These are phyloP conservation scores for Platycheirus rosarum DNA, from an alignment of 2,888 invertebrate species.

Conservation along the genomic window DNA sequence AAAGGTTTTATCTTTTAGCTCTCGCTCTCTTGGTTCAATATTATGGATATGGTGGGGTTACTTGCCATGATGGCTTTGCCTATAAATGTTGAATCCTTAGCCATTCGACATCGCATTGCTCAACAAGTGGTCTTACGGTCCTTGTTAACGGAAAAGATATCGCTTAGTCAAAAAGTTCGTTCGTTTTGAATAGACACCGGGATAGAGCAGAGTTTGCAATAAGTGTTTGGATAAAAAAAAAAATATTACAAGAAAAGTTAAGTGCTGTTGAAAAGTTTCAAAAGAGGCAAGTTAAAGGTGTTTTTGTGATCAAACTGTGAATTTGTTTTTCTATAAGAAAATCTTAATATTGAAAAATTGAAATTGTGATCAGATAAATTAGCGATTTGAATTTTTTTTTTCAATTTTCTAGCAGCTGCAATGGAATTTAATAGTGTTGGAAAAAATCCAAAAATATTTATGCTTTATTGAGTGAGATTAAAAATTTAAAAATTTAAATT, in stretches of 20 bases:
- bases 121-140: conserved; percentile 80
- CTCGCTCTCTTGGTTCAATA: conserved; percentile 13
- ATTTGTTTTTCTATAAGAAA: no score
- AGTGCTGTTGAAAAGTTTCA: conserved; percentile 16
- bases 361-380: no score
- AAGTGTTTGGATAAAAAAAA: conserved; percentile 7
- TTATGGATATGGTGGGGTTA: conserved; percentile 16
- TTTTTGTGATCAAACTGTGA: neutral
- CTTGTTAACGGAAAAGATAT: conserved; percentile 52
- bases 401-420: no score
- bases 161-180: conserved; percentile 35
- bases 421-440: no score
- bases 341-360: no score
- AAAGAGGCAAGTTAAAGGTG: conserved; percentile 54
- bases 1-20: no score
- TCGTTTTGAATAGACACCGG: conserved; percentile 31
- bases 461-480: no score
- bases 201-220: no score
- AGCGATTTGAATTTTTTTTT: no score
- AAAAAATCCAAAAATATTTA: no score
- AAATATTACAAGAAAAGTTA: conserved; percentile 58
- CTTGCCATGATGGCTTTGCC: conserved; percentile 75
- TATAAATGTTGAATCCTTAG: conserved; percentile 79
- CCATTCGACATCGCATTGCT: conserved; percentile 80
- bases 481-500: no score